Conservation (phyloP, 2,113 vertebrate genomes). For the Dicrurus megarhynchus region DNA sequence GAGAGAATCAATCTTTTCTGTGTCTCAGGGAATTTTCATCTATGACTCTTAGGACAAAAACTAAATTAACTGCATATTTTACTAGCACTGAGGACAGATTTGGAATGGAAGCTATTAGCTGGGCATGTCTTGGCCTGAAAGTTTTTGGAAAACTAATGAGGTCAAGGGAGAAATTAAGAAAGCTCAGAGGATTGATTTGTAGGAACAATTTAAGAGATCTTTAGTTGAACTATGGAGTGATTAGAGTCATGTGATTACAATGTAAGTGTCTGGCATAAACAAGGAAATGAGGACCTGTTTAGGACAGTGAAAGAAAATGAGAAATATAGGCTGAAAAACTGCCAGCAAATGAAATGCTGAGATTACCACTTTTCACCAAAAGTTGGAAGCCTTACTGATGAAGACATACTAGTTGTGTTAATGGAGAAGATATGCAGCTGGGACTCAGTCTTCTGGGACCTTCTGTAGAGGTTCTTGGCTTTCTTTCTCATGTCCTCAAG, state of each 20-base stretch:
- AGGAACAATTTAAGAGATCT: background rate
- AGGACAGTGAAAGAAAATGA: background rate
- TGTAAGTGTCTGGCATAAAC: background rate
- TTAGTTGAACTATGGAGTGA: background rate
- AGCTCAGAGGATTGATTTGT: background rate
- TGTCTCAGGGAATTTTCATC: background rate
- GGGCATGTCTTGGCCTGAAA: background rate
- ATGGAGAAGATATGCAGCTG: background rate
- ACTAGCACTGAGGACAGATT: background rate
- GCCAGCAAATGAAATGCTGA: background rate
- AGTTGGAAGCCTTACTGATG: background rate
- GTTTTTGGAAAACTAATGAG: slow-evolving; percentile 1
- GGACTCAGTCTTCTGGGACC: background rate
- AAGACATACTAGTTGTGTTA: background rate
- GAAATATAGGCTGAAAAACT: background rate
- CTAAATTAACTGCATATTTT: background rate
- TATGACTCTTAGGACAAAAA: background rate
- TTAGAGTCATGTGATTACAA: background rate
- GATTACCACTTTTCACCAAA: background rate
- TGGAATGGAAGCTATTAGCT: background rate
- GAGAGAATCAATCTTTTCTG: background rate
- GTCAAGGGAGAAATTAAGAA: background rate
- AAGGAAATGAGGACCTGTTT: background rate
- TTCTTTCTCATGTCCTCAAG: background rate
- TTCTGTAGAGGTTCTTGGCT: background rate